Evolutionary conservation across 2,113 vertebrate genomes (phyloP).

Genomic region (Dicaeum eximium): DNA sequence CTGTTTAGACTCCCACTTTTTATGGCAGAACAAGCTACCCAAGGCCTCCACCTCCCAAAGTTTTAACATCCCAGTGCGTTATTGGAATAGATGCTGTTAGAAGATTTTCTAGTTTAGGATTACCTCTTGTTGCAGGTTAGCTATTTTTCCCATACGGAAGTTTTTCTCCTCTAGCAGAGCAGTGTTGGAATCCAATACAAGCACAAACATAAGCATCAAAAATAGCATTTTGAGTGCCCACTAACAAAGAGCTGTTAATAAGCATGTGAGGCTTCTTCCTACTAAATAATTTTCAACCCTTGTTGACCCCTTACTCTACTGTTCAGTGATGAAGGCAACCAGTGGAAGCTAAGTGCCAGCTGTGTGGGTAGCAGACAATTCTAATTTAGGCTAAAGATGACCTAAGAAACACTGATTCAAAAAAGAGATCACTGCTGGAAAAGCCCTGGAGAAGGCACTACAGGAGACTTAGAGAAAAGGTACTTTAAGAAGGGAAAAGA

Average conservation of each 20-base stretch:
- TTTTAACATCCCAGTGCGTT: background rate
- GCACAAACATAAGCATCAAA: background rate
- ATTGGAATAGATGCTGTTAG: background rate
- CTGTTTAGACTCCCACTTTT: background rate
- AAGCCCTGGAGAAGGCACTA: background rate
- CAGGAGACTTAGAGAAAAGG: background rate
- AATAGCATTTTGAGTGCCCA: background rate
- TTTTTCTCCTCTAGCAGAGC: background rate
- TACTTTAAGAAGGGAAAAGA: background rate
- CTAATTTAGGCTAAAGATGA: background rate
- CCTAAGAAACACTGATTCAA: background rate
- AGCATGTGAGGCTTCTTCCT: background rate
- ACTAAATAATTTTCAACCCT: background rate
- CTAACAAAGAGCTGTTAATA: background rate
- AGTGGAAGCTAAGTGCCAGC: background rate
- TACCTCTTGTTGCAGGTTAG: background rate
- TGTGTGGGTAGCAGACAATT: background rate
- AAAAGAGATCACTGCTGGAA: background rate
- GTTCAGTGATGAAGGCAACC: background rate
- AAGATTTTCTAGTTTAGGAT: background rate
- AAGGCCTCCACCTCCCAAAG: background rate
- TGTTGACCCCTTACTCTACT: background rate
- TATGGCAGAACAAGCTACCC: background rate
- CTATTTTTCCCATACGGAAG: background rate
- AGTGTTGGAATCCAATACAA: background rate